Evolutionary conservation across 2,113 vertebrate species (phyloP), one percentile per base, ranked within the genome.

Genomic region (Daubentonia madagascariensis): DNA sequence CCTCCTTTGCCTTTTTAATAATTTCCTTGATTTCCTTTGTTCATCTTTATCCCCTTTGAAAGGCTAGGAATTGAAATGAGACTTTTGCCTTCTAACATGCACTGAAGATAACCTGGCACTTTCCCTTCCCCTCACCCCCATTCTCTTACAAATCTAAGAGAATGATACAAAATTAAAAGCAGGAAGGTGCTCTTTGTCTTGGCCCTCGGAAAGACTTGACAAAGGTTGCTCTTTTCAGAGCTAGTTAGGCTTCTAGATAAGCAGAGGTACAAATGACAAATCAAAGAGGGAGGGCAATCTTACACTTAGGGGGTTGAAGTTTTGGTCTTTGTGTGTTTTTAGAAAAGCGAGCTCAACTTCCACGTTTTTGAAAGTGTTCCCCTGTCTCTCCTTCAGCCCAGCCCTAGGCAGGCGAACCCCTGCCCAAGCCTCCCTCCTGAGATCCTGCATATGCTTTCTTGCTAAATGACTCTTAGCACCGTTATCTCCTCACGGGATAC

Each of bases 401-500:
- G 85, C 0, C 0, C 76, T 83, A 52, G 85, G 59, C 95, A 93
- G 79, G 25, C 85, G 85, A 88, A 84, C 94, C 95, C 65, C 97
- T 78, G 92, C 40, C 93, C 96, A 18, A 4, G 45, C 90, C 87
- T 68, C 87, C 97, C 93, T 92, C 94, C 97, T 81, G 96, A 17
- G 92, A 37, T 68, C 79, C 96, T 85, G 94, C 76, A 25, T 97
- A 98, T 97, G 98, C 94, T 97, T 89, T 96, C 96, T 93, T 95
- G 98, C 96, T 98, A 98, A 98, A 98, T 96, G 97, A 98, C 98
- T 97, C 94, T 98, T 98, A 79, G 81, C 97, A 96, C 97, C 87
- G 96, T 98, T 97, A 98, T 98, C 98, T 98, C 97, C 96, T 98
- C 97, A 94, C 73, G 89, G 97, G 97, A 93, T 97, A 85, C 98